These are phyloP conservation scores for Setophaga coronata DNA, from an alignment of 2,113 vertebrate species.

Conservation along the genomic window DNA sequence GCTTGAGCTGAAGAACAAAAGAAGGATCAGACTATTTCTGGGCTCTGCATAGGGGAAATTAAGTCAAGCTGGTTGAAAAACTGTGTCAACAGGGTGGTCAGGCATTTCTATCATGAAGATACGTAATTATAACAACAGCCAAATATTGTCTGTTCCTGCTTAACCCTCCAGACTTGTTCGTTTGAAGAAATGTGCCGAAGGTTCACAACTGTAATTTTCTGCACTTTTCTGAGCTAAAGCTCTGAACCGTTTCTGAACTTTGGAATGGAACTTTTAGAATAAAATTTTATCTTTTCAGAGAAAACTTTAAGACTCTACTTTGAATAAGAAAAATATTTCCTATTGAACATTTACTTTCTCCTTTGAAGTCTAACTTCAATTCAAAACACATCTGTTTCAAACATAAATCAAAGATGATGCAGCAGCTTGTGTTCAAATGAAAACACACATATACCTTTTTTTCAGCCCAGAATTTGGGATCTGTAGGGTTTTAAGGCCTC, in stretches of 20 bases:
- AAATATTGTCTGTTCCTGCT: background rate
- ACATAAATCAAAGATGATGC: constrained; percentile 63
- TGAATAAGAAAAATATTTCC: constrained; percentile 60
- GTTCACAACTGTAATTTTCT: background rate
- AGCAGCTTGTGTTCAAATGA: constrained; percentile 48
- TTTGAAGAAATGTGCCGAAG: background rate
- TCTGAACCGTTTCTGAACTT: background rate
- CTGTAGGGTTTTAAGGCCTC: background rate
- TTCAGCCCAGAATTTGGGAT: background rate
- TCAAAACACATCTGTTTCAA: constrained; percentile 70
- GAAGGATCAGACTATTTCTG: background rate
- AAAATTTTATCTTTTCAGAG: background rate
- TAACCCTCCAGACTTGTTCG: background rate
- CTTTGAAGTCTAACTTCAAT: constrained; percentile 63
- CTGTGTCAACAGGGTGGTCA: background rate
- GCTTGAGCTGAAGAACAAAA: background rate
- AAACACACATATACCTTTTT: constrained; percentile 13
- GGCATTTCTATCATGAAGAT: background rate
- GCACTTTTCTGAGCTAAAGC: background rate
- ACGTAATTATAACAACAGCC: background rate
- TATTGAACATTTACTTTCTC: constrained; percentile 48
- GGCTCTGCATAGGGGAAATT: background rate
- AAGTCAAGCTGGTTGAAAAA: background rate
- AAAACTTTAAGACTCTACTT: constrained; percentile 29
- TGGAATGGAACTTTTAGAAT: background rate